These are phyloP conservation scores for Cuniculus paca DNA, from an alignment of 2,797 vertebrate genomes.

Conservation along the genomic window DNA sequence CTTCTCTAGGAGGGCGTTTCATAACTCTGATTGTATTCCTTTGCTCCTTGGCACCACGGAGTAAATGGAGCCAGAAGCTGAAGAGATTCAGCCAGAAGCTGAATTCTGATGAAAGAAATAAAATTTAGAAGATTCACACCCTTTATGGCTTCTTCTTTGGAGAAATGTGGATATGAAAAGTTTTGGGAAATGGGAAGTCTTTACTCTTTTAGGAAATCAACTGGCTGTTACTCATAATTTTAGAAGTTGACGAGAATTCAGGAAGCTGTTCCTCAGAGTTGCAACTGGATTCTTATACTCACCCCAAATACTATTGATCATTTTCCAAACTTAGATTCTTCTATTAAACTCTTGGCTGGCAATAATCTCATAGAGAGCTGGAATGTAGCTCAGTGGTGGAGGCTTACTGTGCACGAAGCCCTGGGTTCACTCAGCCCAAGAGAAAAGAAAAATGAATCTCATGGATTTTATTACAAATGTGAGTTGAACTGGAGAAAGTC, in stretches of 20 bases:
- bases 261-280: not conserved
- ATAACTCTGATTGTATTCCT: slow-evolving; percentile 22
- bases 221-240: slow-evolving; percentile 18
- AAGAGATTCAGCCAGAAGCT: not conserved
- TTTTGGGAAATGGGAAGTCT: not conserved
- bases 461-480: not conserved
- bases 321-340: not conserved
- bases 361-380: not conserved
- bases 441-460: not conserved
- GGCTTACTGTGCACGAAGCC: not conserved
- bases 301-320: not conserved
- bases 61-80: not conserved
- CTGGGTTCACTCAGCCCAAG: not conserved
- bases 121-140: not conserved
- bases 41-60: not conserved
- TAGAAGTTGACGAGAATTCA: slow-evolving; percentile 16
- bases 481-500: not conserved
- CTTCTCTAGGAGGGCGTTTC: not conserved
- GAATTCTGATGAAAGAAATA: slow-evolving; percentile 22
- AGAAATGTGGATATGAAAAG: not conserved
- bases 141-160: not conserved
- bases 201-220: not conserved
- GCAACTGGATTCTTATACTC: not conserved
- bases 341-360: not conserved
- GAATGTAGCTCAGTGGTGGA: not conserved